Evolutionary conservation across 1,140 invertebrate species (phyloP).

Genomic region (Ceratina australensis): DNA sequence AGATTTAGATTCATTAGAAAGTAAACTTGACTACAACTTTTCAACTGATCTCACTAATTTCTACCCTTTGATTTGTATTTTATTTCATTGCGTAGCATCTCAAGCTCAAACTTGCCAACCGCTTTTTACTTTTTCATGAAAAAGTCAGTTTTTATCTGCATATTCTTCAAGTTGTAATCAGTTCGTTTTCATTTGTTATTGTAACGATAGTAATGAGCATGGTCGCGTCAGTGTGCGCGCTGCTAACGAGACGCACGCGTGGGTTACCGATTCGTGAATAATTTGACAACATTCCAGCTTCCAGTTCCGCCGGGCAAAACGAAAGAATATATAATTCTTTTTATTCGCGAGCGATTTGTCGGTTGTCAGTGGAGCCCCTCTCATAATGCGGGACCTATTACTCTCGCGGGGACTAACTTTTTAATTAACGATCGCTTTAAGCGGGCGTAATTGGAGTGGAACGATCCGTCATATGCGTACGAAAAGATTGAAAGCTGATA

Average conservation of each 20-base stretch:
- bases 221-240: too few species aligned
- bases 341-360: constrained; percentile 25
- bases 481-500: constrained; percentile 43
- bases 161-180: too few species aligned
- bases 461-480: constrained; percentile 39
- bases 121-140: too few species aligned
- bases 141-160: too few species aligned
- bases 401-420: constrained; percentile 12
- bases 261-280: not conserved
- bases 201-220: too few species aligned
- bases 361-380: constrained; percentile 13
- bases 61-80: too few species aligned
- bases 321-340: constrained; percentile 14
- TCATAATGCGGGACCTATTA: constrained; percentile 39
- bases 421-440: constrained; percentile 47
- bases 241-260: not conserved
- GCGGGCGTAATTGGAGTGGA: constrained; percentile 44
- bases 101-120: too few species aligned
- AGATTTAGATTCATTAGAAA: too few species aligned
- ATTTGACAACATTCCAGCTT: not conserved
- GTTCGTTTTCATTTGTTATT: too few species aligned
- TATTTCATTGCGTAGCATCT: too few species aligned
- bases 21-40: too few species aligned
- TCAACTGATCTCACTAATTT: too few species aligned
- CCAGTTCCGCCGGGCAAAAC: not conserved